phyloP scores from a whole-genome alignment of 2,797 vertebrate species.

The Lagorchestes hirsutus region DNA sequence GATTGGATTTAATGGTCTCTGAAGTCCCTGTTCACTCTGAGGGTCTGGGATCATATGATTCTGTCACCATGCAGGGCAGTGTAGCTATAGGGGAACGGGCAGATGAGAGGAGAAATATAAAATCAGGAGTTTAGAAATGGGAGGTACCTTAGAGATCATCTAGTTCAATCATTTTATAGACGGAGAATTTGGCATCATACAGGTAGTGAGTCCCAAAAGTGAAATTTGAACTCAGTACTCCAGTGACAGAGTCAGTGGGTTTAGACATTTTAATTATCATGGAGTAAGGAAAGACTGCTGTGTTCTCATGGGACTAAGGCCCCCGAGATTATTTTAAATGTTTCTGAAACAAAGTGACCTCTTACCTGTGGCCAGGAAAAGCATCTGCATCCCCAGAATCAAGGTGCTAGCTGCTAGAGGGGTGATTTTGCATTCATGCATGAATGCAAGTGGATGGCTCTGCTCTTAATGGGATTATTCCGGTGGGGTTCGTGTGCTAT shows the following conservation, averaged over 20 bases:
- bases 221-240: neutral
- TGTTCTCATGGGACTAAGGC: neutral
- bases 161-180: neutral
- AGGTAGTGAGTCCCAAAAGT: neutral
- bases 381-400: constrained; percentile 44
- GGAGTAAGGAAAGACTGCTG: neutral
- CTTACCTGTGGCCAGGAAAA: constrained; percentile 63
- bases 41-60: neutral
- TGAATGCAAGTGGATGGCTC: constrained; percentile 73
- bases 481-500: constrained; percentile 72
- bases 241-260: neutral
- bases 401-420: constrained; percentile 44
- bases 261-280: neutral
- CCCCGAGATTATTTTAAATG: constrained; percentile 61
- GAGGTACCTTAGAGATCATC: neutral
- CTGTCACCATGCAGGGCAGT: neutral
- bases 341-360: constrained; percentile 63
- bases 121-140: neutral
- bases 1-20: neutral
- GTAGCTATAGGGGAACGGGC: neutral
- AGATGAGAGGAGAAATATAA: neutral
- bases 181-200: neutral
- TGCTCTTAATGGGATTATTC: constrained; percentile 82
- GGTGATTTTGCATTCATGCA: constrained; percentile 77
- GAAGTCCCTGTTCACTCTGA: neutral